Conservation (phyloP, 2,113 vertebrate genomes). For the Cynoglossus semilaevis region DNA sequence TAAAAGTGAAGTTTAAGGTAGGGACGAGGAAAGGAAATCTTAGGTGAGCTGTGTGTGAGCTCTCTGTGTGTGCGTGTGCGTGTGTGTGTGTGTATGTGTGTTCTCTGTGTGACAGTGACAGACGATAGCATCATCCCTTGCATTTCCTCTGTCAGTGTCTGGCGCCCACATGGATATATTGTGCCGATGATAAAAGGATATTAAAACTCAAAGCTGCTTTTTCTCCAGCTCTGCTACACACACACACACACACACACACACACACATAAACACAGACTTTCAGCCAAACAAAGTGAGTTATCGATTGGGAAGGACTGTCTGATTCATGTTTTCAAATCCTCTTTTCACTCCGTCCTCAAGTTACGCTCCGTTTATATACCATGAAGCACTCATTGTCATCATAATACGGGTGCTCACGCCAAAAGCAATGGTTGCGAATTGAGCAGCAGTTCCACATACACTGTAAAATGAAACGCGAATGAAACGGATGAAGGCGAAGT, state of each 20-base stretch:
- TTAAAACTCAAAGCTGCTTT: slow-evolving; percentile 65
- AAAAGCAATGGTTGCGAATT: too few species aligned
- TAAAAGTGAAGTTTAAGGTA: too few species aligned
- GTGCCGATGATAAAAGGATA: slow-evolving; percentile 67
- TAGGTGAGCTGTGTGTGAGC: background rate
- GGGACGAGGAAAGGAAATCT: too few species aligned
- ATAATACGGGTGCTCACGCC: too few species aligned
- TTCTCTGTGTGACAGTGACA: slow-evolving; percentile 17
- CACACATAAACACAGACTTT: slow-evolving; percentile 20
- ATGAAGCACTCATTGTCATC: background rate
- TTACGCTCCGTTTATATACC: slow-evolving; percentile 1
- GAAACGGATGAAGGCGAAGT: too few species aligned
- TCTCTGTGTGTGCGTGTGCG: background rate
- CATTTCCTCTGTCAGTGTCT: slow-evolving; percentile 64
- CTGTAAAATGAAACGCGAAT: too few species aligned
- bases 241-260: slow-evolving; percentile 16
- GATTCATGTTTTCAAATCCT: slow-evolving; percentile 37
- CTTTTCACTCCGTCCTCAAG: slow-evolving; percentile 23
- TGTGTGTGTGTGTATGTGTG: slow-evolving; percentile 2
- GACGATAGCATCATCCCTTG: slow-evolving; percentile 58
- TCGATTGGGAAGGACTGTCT: slow-evolving; percentile 35
- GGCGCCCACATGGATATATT: slow-evolving; percentile 54
- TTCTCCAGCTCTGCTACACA: slow-evolving; percentile 36
- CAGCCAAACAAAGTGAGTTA: slow-evolving; percentile 42
- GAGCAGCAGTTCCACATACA: too few species aligned